Evolutionary conservation across 2,888 invertebrate species (phyloP), one percentile per base, ranked within the genome.

Genomic region (Boloria selene): DNA sequence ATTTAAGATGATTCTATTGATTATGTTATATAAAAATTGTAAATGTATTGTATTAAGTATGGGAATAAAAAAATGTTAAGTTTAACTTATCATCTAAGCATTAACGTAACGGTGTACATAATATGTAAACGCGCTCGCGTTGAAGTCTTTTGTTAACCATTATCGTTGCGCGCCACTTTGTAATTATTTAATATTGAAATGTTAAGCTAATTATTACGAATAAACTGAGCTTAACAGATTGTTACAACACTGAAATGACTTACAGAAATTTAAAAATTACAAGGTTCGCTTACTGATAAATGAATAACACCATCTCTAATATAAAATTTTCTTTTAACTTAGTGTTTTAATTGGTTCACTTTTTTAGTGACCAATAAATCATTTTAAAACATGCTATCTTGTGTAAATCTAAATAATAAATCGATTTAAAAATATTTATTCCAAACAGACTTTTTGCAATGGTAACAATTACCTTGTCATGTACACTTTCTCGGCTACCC

Each of bases 131-230:
- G 52, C 14, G 65, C 55, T 67, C 44, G 58, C 71, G 71, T 71
- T 71, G 71, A 71, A 67, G 65, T 71, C 70, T 71, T 71, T 71
- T 70, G 49, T 67, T 58, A 13, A 59, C 42, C 49, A 44, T 13
- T 64, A 60, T 45, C 16, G 56, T 2, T 45, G 22, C 22, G 53
- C n/a, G 22, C 22, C 52, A 61, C 26, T 18, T 42, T 44, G 18
- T 53, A 52, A 52, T 52, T 26, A 44, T 52, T 56, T 56, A 22
- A 22, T 45, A 56, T 56, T 45, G 13, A 56, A 56, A 45, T 26
- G 44, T 16, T 59, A 26, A 31, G 58, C 47, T 45, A 49, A 47
- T 47, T 31, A 18, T 52, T 31, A 31, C 26, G 26, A 44, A 52
- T 51, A 42, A 44, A 61, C 10, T 61, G 6, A 14, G 38, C 38